A percentile compares a stretch with the other conserved stretches of the same genome.
phyloP scores from a whole-genome alignment of 2,113 vertebrate species.

The Empidonax traillii region DNA sequence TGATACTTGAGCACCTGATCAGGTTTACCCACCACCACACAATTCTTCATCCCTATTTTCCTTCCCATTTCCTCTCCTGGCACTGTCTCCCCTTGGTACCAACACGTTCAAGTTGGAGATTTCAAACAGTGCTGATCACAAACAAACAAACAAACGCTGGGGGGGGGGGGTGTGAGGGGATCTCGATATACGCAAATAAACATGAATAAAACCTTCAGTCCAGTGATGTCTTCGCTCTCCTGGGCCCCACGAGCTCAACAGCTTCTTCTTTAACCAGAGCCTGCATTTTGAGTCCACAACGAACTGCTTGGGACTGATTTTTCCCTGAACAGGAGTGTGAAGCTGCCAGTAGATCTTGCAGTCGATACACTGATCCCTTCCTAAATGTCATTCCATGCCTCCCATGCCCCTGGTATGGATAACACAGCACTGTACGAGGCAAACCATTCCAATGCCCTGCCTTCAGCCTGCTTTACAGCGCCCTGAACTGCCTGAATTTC shows the following conservation, averaged over 20 bases:
- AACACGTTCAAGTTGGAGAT: fast-evolving
- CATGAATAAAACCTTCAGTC: not conserved
- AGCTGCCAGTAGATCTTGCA: not conserved
- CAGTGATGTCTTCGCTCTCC: not conserved
- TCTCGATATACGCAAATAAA: not conserved
- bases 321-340: fast-evolving
- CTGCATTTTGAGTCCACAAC: not conserved
- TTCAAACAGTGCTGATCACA: not conserved
- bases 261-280: not conserved
- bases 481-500: not conserved
- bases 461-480: not conserved
- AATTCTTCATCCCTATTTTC: not conserved
- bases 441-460: not conserved
- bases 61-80: not conserved
- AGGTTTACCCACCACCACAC: not conserved
- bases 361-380: not conserved
- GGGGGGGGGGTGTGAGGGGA: not conserved
- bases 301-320: not conserved
- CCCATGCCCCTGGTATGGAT: not conserved
- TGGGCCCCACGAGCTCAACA: not conserved
- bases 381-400: not conserved
- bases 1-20: not conserved
- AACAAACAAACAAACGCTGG: not conserved
- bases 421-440: fast-evolving
- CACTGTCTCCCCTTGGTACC: fast-evolving